Evolutionary conservation across 2,113 vertebrate species (phyloP).

Genomic region (Anarrhichthys ocellatus): DNA sequence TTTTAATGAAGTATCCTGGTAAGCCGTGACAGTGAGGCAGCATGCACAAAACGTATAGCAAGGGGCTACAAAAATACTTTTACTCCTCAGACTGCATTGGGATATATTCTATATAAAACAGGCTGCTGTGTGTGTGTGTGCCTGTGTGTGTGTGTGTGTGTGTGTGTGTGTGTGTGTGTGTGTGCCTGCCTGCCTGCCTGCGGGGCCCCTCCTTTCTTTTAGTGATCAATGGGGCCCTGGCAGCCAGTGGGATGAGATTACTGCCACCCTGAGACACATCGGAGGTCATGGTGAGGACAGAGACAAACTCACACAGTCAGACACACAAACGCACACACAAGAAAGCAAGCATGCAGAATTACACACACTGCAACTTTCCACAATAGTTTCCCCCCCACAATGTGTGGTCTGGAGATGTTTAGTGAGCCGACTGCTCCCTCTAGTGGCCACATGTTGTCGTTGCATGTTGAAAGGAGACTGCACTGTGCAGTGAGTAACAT

Average conservation of each 20-base stretch:
- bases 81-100: not conserved
- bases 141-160: not conserved
- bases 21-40: not conserved
- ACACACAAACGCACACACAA: not conserved
- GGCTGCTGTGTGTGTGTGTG: not conserved
- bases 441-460: conserved; percentile 54
- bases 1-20: not conserved
- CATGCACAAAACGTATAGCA: not conserved
- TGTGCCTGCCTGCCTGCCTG: not conserved
- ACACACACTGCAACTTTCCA: not conserved
- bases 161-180: not conserved
- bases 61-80: not conserved
- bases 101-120: not conserved
- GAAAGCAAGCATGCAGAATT: not conserved
- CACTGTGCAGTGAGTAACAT: not conserved
- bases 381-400: not conserved
- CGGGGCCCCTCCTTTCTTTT: not conserved
- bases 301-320: not conserved
- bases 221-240: conserved; percentile 43
- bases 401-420: not conserved
- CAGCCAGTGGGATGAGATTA: conserved; percentile 46
- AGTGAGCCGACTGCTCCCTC: conserved; percentile 39
- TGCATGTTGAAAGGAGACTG: conserved; percentile 1
- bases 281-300: conserved; percentile 31
- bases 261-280: conserved; percentile 37